phyloP scores from a whole-genome alignment of 2,797 vertebrate genomes.

The Oryzias sinensis region DNA sequence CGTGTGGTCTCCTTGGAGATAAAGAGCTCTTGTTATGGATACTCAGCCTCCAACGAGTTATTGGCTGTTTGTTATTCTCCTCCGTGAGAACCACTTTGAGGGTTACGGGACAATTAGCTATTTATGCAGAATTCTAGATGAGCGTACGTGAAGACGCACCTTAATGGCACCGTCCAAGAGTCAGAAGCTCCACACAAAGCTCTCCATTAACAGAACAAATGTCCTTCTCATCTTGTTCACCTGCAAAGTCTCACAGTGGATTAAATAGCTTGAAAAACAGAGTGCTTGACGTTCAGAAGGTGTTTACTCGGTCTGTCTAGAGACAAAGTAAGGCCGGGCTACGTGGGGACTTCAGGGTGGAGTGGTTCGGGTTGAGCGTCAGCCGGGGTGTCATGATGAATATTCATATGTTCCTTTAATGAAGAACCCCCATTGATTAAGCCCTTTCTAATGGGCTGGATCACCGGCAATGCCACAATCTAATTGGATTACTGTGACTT shows the following conservation, averaged over 20 bases:
- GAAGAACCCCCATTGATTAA: conserved; percentile 75
- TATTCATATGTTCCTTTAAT: conserved; percentile 72
- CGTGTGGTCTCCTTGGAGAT: conserved; percentile 50
- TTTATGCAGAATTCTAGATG: conserved; percentile 45
- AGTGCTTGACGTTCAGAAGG: conserved; percentile 34
- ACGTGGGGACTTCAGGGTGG: conserved; percentile 51
- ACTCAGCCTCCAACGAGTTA: conserved; percentile 51
- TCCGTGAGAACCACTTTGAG: conserved; percentile 63
- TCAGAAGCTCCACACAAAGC: conserved; percentile 21
- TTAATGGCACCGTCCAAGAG: conserved; percentile 28
- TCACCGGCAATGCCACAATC: conserved; percentile 55
- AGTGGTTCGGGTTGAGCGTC: conserved; percentile 46
- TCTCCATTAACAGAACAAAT: conserved; percentile 13
- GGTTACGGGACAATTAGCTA: conserved; percentile 64
- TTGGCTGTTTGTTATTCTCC: conserved; percentile 69
- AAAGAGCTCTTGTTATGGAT: conserved; percentile 50
- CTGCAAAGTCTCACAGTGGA: conserved; percentile 34
- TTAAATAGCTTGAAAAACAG: conserved; percentile 37
- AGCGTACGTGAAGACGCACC: conserved; percentile 17
- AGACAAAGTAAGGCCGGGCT: conserved; percentile 47
- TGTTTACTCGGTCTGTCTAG: conserved; percentile 37
- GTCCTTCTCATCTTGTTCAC: conserved; percentile 22
- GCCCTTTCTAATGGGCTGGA: conserved; percentile 68
- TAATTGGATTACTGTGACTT: conserved; percentile 78
- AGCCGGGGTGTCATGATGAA: conserved; percentile 60